Base-by-base conservation (phyloP, 2,113 vertebrate species). In the Sciurus niger region DNA sequence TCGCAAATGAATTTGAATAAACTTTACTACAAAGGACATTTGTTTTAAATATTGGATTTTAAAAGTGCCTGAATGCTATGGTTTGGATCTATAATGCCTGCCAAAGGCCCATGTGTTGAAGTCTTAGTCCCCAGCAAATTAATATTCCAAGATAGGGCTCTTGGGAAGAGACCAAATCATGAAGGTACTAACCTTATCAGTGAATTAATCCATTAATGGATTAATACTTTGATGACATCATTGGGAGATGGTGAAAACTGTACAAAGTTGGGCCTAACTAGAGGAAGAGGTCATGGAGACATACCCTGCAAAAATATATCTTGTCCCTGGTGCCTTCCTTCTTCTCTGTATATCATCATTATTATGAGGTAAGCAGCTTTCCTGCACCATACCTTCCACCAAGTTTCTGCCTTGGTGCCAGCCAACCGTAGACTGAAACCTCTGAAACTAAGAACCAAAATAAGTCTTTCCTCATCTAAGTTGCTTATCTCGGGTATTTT, bases 21-120 rank as follows among this genome's bases (percentile, higher is more conserved):
- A n/a, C 25, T 92, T 92, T 10, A 58, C 0, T 53, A 32, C 20
- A 92, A 87, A n/a, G 34, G 25, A 84, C 11, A 40, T 53, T 53
- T 79, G 22, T 73, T 90, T 89, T 32, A 96, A 67, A 68, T 55
- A 65, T n/a, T 77, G 51, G 51, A 9, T 63, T 96, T 84, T 88
- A 24, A 84, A 96, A 87, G 25, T 89, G 14, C 3, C 46, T 80
- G 32, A 70, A 34, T 8, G 34, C 14, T 70, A 70, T 18, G 67
- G 67, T 13, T 70, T n/a, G 16, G 34, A n/a, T n/a, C 16, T 70
- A 34, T 6, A 70, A 34, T 70, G 34, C 34, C 34, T 32, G 8
- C 67, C 28, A 68, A 68, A 68, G 32, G 65, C 65, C 32, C 30
- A 14, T 34, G 30, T 68, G 65, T 30, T 68, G 32, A 68, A 68